Evolutionary conservation across 2,113 vertebrate genomes (phyloP), one percentile per base, ranked within the genome.

Genomic region (Atherinomorus stipes): DNA sequence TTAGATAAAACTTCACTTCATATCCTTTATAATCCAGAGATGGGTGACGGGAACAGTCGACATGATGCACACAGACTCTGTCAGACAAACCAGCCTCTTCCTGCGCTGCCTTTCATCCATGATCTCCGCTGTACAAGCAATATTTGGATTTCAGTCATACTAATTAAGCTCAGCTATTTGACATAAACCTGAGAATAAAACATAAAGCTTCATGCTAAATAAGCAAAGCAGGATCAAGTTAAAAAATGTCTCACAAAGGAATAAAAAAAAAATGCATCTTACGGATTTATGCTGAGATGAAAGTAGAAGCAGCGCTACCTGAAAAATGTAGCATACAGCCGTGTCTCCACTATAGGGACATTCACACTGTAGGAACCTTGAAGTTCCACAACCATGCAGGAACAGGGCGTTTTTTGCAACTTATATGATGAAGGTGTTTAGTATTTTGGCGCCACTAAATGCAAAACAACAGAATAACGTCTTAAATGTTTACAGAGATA

Each of bases 1-100:
- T 90, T 80, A 72, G 67, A 78, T 78, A 79, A 83, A 86, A 74
- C 49, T 69, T 72, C 31, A 73, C 31, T 34, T 34, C 7, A 34
- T 79, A 63, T 79, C 40, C 64, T 74, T 72, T 68, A 58, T 28
- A 10, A 74, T 61, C 66, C 40, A 58, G 45, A 71, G 76, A 60
- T 42, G 49, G 62, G 62, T 63, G 25, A 52, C 58, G 49, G 23
- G 19, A 59, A 13, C 19, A 37, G n/a, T 64, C 42, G 58, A 44
- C 25, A 64, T 76, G 53, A 50, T 54, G n/a, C 26, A 18, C 18
- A 52, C 54, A 53, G 10, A 18, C 64, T 49, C 44, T 68, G 71
- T 51, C 44, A 58, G 18, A 61, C 12, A 69, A 82, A 78, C 50
- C n/a, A 40, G 61, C 62, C 66, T 49, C 49, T 25, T 65, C 37